A percentile compares a stretch with the other conserved stretches of the same genome.
These are phyloP conservation scores for Cataglyphis livida DNA, from an alignment of 2,888 invertebrate species.

Conservation along the genomic window DNA sequence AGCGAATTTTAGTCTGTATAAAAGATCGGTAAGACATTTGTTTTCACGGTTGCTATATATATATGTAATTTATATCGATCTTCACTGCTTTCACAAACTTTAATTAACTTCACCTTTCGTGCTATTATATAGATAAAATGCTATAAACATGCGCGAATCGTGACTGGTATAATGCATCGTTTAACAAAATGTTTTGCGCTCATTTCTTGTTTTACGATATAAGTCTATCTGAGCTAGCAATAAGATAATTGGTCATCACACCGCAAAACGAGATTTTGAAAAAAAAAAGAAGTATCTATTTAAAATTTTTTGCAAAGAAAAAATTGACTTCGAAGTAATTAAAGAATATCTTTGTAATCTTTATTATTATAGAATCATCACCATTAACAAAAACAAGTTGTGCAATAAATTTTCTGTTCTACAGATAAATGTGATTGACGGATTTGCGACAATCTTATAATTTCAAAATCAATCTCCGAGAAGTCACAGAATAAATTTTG, in stretches of 20 bases:
- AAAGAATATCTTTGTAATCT: too few relatives aligned
- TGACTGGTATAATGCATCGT: conserved; percentile 23
- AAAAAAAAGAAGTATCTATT: not conserved
- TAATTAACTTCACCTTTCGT: conserved; percentile 46
- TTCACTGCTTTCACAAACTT: conserved; percentile 13
- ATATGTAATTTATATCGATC: conserved; percentile 41
- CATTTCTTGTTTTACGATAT: not conserved
- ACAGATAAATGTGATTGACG: not conserved
- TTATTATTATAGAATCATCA: not conserved
- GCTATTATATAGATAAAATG: conserved; percentile 27
- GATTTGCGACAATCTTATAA: not conserved
- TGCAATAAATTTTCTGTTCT: not conserved
- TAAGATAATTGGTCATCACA: not conserved
- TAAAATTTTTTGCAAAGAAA: not conserved
- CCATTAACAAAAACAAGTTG: not conserved
- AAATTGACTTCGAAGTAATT: not conserved
- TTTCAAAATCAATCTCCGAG: not conserved
- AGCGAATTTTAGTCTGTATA: not conserved
- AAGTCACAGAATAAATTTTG: not conserved
- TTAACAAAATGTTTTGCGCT: not conserved
- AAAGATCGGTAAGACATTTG: not conserved
- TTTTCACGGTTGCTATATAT: not conserved
- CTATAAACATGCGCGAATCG: not conserved
- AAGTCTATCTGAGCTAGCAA: not conserved
- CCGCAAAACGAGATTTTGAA: not conserved